Evolutionary conservation across 92 coral and sea anemone species (phyloP), one percentile per base, ranked within the genome.

Genomic region (Phymanthus crucifer): DNA sequence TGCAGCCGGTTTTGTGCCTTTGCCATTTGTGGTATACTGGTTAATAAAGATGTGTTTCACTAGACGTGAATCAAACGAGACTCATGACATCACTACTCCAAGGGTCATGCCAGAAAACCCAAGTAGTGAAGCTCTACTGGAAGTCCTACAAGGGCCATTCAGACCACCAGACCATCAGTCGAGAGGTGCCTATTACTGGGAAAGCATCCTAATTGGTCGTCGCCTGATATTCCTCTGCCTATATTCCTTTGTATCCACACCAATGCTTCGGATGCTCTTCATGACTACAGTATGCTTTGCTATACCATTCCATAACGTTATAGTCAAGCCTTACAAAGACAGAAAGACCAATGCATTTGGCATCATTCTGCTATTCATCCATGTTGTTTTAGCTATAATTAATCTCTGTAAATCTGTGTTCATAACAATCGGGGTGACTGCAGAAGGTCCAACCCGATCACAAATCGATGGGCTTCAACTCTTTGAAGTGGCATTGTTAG

Each of bases 31-130:
- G 36, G 13, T 27, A 71, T 70, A 31, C 50, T 76, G 32, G 85
- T 88, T 47, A 73, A 87, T 19, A 81, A 90, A 17, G 89, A 73
- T 31, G 81, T 89, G 21, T 87, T 88, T 43, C n/a, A n/a, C n/a
- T 87, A 90, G 36, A 35, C 75, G 5, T 87, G 85, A 21, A n/a
- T n/a, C n/a, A 36, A 50, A 50, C 79, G 69, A 21, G 38, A 35
- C 26, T 75, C 68, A 27, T 90, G 94, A 91, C 38, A 88, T 90
- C 45, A 87, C 88, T 27, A 50, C n/a, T n/a, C n/a, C n/a, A n/a
- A n/a, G n/a, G n/a, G n/a, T n/a, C n/a, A n/a, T n/a, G n/a, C n/a
- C n/a, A n/a, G n/a, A n/a, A n/a, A n/a, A n/a, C n/a, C n/a, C n/a
- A n/a, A n/a, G n/a, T n/a, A n/a, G n/a, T n/a, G n/a, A n/a, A n/a